Percentiles rank a stretch among this genome's conserved stretches.
Conservation (phyloP, 2,113 vertebrate genomes). For the Colinus virginianus region DNA sequence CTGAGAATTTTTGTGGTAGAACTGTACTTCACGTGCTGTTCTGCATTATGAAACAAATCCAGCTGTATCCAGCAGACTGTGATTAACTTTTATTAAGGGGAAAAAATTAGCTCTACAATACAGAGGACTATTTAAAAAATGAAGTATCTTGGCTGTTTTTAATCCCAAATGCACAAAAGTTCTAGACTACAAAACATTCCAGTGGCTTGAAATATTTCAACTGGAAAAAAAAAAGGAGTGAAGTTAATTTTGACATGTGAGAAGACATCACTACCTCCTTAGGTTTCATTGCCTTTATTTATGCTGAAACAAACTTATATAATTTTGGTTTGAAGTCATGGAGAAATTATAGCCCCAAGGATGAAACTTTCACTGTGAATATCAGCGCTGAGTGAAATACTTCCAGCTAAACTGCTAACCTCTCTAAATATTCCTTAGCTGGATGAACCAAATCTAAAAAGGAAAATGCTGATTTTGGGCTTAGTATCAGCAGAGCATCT, state of each 20-base stretch:
- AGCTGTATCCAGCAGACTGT: slow-evolving; percentile 2
- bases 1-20: neutral
- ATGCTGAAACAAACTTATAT: neutral
- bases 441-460: neutral
- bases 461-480: neutral
- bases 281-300: slow-evolving; percentile 21
- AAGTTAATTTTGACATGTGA: neutral
- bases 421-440: neutral
- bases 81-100: slow-evolving; percentile 21
- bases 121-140: slow-evolving; percentile 44
- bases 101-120: slow-evolving; percentile 9
- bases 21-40: neutral
- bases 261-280: neutral
- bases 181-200: slow-evolving; percentile 48
- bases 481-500: neutral
- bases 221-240: neutral
- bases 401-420: neutral
- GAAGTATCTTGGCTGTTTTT: slow-evolving; percentile 61
- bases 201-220: slow-evolving; percentile 56
- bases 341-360: neutral
- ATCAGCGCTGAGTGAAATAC: neutral
- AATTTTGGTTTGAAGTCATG: neutral
- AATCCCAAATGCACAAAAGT: slow-evolving; percentile 44
- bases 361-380: neutral
- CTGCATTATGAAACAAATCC: slow-evolving; percentile 20